Evolutionary conservation across 2,113 vertebrate species (phyloP).

Genomic region (Prochilodus magdalenae): DNA sequence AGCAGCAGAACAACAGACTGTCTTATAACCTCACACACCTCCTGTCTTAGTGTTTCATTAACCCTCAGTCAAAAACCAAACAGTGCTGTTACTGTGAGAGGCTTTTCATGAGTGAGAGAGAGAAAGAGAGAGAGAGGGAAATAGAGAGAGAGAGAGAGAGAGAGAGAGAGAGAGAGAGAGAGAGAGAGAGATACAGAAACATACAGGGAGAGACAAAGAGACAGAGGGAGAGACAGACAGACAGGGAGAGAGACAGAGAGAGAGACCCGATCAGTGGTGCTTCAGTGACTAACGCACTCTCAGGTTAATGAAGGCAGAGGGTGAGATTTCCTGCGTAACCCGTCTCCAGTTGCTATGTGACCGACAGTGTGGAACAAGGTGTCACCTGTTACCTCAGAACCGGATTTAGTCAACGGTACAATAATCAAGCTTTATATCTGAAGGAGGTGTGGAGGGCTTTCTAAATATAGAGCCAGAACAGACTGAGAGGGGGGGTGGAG

Average conservation of each 20-base stretch:
- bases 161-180: neutral
- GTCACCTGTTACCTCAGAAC: conserved; percentile 78
- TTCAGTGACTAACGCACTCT: conserved; percentile 48
- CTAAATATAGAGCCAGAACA: conserved; percentile 64
- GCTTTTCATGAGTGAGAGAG: neutral
- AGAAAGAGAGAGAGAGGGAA: neutral
- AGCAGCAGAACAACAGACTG: neutral
- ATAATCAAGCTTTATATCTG: conserved; percentile 65
- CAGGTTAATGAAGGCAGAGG: conserved; percentile 64
- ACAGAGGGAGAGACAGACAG: no score
- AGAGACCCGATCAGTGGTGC: neutral
- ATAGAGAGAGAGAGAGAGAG: neutral
- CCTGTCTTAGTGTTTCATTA: neutral
- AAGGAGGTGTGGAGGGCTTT: conserved; percentile 45
- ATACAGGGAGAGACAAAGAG: no score
- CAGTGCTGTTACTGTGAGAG: neutral
- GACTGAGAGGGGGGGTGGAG: no score
- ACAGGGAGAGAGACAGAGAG: neutral
- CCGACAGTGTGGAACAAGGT: conserved; percentile 76
- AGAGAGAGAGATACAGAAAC: no score
- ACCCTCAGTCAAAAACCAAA: neutral
- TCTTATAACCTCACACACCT: neutral
- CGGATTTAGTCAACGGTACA: conserved; percentile 75
- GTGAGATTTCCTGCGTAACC: conserved; percentile 69
- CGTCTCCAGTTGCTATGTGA: conserved; percentile 77